Conservation (phyloP, 1,140 invertebrate species). For the Reticulitermes speratus region DNA sequence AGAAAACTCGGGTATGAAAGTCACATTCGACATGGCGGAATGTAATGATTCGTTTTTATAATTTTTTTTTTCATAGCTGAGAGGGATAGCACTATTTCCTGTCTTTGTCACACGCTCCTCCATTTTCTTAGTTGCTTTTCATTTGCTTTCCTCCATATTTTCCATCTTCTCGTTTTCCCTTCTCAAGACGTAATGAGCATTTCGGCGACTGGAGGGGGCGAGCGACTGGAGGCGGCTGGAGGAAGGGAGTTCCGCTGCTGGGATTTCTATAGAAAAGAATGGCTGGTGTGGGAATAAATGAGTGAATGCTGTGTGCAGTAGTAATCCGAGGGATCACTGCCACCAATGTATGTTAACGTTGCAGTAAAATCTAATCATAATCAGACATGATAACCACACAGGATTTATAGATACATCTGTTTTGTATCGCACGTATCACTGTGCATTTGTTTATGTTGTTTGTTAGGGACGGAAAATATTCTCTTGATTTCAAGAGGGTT, state of each 20-base stretch:
- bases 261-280: not conserved
- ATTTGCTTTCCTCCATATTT: constrained; percentile 19
- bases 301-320: not conserved
- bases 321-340: not conserved
- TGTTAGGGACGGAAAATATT: too few species aligned
- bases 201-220: not conserved
- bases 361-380: not conserved
- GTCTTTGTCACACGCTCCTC: not conserved
- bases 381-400: not conserved
- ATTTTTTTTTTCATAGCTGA: not conserved
- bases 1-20: too few species aligned
- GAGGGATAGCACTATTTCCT: not conserved
- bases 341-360: not conserved
- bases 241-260: not conserved
- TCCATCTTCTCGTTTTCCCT: not conserved
- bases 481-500: too few species aligned
- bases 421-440: too few species aligned
- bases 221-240: not conserved
- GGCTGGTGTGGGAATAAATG: not conserved
- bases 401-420: too few species aligned
- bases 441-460: too few species aligned
- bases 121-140: constrained; percentile 1
- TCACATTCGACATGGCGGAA: too few species aligned
- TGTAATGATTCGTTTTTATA: too few species aligned
- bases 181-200: not conserved